A percentile compares a stretch with the other conserved stretches of the same genome.
phyloP scores from a whole-genome alignment of 1,140 invertebrate genomes.

The Eriosoma lanigerum region DNA sequence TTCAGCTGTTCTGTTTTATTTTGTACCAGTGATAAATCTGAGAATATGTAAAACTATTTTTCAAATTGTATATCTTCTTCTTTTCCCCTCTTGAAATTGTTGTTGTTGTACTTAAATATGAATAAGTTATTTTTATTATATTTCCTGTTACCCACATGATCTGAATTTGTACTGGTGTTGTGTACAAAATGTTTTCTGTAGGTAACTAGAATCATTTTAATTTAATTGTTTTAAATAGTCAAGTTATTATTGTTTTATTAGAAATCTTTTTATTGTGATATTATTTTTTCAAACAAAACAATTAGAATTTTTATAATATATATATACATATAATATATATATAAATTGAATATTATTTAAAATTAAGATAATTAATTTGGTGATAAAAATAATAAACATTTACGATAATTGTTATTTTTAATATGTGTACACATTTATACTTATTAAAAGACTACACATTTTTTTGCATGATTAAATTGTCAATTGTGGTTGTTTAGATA shows the following conservation, averaged over 20 bases:
- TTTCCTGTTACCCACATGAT: conserved; percentile 24
- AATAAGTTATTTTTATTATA: conserved; percentile 35
- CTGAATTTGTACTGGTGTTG: conserved; percentile 26
- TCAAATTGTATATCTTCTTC: conserved; percentile 2
- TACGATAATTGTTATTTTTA: conserved; percentile 11
- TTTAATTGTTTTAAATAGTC: conserved; percentile 45
- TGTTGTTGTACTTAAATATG: conserved; percentile 33
- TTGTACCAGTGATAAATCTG: neutral
- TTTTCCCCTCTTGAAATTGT: conserved; percentile 4
- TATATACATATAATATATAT: too few species aligned
- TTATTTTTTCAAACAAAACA: conserved; percentile 41
- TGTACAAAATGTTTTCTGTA: conserved; percentile 36
- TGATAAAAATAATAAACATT: conserved; percentile 15
- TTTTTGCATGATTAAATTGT: conserved; percentile 2
- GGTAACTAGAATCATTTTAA: conserved; percentile 29
- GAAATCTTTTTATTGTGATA: conserved; percentile 48
- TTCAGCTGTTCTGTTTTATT: neutral
- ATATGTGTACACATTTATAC: neutral
- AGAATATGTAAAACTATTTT: neutral
- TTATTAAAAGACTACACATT: neutral
- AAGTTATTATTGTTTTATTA: conserved; percentile 39
- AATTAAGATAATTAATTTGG: conserved; percentile 7
- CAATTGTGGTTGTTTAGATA: neutral
- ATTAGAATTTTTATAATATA: conserved; percentile 2
- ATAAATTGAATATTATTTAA: conserved; percentile 31